Evolutionary conservation across 2,888 invertebrate species (phyloP).

Genomic region (Orthosia gothica): DNA sequence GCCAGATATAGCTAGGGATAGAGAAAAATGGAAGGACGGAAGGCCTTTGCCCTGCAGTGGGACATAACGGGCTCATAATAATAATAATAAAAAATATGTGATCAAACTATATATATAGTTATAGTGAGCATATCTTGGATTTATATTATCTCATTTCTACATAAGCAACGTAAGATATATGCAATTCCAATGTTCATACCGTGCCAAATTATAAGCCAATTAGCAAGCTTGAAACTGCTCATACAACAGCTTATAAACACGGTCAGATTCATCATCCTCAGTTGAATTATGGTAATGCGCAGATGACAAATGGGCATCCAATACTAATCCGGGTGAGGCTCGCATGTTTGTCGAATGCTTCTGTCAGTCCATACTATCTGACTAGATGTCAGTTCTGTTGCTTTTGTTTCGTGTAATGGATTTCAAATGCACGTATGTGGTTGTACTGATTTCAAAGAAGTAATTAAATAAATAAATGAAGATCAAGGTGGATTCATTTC

Average conservation of each 20-base stretch:
- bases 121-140: background rate
- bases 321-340: constrained; percentile 50
- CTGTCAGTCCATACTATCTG: constrained; percentile 34
- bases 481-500: background rate
- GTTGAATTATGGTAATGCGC: constrained; percentile 59
- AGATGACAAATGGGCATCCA: constrained; percentile 52
- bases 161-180: background rate
- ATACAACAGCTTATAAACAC: constrained; percentile 28
- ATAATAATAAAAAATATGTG: too few relatives aligned
- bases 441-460: background rate
- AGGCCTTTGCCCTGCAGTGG: too few relatives aligned
- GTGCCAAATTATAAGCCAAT: constrained; percentile 21
- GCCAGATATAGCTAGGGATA: too few relatives aligned
- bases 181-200: background rate
- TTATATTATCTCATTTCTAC: background rate
- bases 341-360: constrained; percentile 48
- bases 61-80: too few relatives aligned
- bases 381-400: constrained; percentile 42
- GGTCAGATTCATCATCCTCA: constrained; percentile 27
- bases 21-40: too few relatives aligned
- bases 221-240: constrained; percentile 15
- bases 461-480: background rate
- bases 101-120: too few relatives aligned
- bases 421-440: background rate
- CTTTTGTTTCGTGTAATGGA: constrained; percentile 4